A percentile compares a stretch with the other conserved stretches of the same genome.
These are phyloP conservation scores for Cylindroiulus punctatus DNA, from an alignment of 2,888 invertebrate genomes.

Conservation along the genomic window DNA sequence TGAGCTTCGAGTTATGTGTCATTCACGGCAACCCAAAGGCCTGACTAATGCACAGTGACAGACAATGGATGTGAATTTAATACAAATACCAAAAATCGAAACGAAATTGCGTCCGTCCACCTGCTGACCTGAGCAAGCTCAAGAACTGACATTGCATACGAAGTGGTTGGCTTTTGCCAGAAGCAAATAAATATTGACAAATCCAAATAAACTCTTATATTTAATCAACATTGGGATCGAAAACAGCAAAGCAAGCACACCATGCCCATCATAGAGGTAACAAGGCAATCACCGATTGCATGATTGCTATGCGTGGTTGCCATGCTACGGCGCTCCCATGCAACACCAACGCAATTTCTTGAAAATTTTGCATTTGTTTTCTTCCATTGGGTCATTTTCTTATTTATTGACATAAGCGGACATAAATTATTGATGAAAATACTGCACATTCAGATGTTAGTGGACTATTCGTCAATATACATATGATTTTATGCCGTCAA, in stretches of 20 bases:
- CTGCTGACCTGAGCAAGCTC: neutral
- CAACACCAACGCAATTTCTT: too few species aligned
- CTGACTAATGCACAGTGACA: slow-evolving; percentile 26
- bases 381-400: too few species aligned
- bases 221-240: neutral
- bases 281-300: neutral
- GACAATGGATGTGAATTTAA: slow-evolving; percentile 32
- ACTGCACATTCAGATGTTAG: too few species aligned
- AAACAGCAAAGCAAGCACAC: neutral
- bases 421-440: too few species aligned
- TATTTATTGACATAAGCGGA: too few species aligned
- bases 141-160: neutral
- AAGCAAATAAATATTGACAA: neutral
- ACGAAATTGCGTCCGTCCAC: slow-evolving; percentile 4
- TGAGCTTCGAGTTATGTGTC: slow-evolving; percentile 15
- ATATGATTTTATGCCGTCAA: too few species aligned
- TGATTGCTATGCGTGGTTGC: neutral
- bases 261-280: neutral
- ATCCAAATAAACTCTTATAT: neutral
- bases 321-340: neutral
- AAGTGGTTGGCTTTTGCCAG: neutral
- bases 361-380: too few species aligned
- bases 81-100: slow-evolving; percentile 32
- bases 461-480: too few species aligned
- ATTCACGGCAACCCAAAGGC: neutral